A percentile compares a stretch with the other conserved stretches of the same genome.
Conservation (phyloP, 2,113 vertebrate species). For the Hypocryptadius cinnamomeus region DNA sequence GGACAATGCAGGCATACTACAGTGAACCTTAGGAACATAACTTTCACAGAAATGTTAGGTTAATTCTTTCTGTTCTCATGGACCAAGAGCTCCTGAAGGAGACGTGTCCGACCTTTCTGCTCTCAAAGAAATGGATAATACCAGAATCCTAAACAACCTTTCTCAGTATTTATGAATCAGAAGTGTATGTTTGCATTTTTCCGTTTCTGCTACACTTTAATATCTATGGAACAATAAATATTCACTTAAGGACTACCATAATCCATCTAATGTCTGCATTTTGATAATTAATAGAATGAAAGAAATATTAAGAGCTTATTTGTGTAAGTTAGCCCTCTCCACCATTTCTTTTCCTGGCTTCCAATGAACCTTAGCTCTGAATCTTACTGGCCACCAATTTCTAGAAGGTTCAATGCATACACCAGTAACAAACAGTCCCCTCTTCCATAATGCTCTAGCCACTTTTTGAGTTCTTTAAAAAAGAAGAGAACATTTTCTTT, state of each 20-base stretch:
- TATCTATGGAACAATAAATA: not conserved
- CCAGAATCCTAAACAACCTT: not conserved
- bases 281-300: not conserved
- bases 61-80: not conserved
- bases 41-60: not conserved
- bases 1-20: not conserved
- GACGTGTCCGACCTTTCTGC: accelerated
- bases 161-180: not conserved
- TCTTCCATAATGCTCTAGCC: not conserved
- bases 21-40: not conserved
- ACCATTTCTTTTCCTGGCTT: not conserved
- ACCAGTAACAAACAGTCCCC: not conserved
- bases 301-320: not conserved
- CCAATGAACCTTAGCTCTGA: not conserved
- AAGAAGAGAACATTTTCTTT: too few relatives aligned
- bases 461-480: not conserved
- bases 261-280: not conserved
- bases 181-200: not conserved
- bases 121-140: not conserved
- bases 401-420: not conserved
- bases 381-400: not conserved
- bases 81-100: not conserved
- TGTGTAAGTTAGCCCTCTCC: not conserved
- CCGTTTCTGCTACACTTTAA: not conserved
- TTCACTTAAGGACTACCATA: not conserved